Conservation (phyloP, 2,113 vertebrate genomes). For the Cheilinus undulatus region DNA sequence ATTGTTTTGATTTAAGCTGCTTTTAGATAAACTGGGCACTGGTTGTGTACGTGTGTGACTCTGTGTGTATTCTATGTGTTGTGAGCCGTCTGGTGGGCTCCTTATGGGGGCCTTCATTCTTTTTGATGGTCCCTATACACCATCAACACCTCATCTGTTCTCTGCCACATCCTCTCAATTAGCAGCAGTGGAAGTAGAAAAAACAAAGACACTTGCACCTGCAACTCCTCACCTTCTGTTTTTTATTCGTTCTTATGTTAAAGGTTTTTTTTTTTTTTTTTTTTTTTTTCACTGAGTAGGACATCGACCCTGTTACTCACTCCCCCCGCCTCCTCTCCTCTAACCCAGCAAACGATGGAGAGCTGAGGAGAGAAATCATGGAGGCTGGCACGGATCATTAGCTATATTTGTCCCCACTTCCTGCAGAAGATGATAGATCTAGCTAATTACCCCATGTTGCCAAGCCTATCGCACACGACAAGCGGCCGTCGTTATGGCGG, state of each 20-base stretch:
- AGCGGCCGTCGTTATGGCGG: slow-evolving; percentile 65
- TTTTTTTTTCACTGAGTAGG: slow-evolving; percentile 30
- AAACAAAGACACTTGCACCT: slow-evolving; percentile 34
- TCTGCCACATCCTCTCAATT: slow-evolving; percentile 85
- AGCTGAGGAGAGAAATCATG: slow-evolving; percentile 77
- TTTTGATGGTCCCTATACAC: slow-evolving; percentile 83
- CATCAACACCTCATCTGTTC: slow-evolving; percentile 87
- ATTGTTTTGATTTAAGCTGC: slow-evolving; percentile 70
- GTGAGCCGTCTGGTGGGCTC: slow-evolving; percentile 75
- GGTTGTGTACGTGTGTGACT: slow-evolving; percentile 54
- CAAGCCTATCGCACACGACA: slow-evolving; percentile 74
- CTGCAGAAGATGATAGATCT: slow-evolving; percentile 84
- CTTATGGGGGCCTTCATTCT: slow-evolving; percentile 85
- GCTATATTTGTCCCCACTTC: slow-evolving; percentile 84
- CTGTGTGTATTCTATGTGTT: slow-evolving; percentile 37
- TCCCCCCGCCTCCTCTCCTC: slow-evolving; percentile 33
- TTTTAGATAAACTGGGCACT: slow-evolving; percentile 51
- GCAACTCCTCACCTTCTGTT: slow-evolving; percentile 8
- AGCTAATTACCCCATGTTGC: slow-evolving; percentile 82
- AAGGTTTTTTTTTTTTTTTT: slow-evolving; percentile 19
- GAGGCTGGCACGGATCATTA: slow-evolving; percentile 83
- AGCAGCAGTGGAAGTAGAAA: slow-evolving; percentile 70
- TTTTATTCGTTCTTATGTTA: slow-evolving; percentile 17
- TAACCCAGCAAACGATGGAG: slow-evolving; percentile 66
- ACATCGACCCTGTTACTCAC: slow-evolving; percentile 23